phyloP scores from a whole-genome alignment of 2,797 vertebrate genomes.

The Gobionotothen gibberifrons region DNA sequence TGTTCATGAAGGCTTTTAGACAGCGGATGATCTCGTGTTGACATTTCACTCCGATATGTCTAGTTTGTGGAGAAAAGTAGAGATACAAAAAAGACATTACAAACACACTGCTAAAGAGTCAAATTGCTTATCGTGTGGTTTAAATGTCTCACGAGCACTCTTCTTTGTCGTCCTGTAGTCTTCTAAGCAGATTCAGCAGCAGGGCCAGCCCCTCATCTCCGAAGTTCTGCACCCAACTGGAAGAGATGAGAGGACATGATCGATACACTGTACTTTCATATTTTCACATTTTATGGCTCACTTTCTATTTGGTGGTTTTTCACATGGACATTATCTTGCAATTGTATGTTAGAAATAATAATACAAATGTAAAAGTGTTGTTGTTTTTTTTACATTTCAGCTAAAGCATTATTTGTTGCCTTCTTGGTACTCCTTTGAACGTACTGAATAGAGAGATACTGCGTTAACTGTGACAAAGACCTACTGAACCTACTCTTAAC shows the following conservation, averaged over 20 bases:
- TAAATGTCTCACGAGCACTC: conserved; percentile 78
- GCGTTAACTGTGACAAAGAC: too few species aligned
- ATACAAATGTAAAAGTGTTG: too few species aligned
- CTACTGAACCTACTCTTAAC: too few species aligned
- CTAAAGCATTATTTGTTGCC: not conserved
- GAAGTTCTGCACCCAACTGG: conserved; percentile 95
- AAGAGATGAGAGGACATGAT: conserved; percentile 27
- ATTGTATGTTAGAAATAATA: not conserved
- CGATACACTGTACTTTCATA: not conserved
- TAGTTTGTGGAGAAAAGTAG: conserved; percentile 35
- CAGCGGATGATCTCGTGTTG: conserved; percentile 95
- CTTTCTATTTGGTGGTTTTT: not conserved
- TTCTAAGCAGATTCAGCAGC: conserved; percentile 86
- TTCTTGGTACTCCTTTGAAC: not conserved
- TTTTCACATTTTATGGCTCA: not conserved
- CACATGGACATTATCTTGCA: not conserved
- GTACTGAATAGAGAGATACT: not conserved
- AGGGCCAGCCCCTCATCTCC: conserved; percentile 89
- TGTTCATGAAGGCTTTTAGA: conserved; percentile 97
- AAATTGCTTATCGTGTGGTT: not conserved
- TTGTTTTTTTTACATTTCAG: too few species aligned
- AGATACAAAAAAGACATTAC: not conserved
- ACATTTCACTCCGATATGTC: conserved; percentile 81
- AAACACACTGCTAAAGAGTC: conserved; percentile 4
- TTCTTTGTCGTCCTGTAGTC: conserved; percentile 89